phyloP scores from a whole-genome alignment of 2,797 vertebrate genomes.

The Protosalanx chinensis region DNA sequence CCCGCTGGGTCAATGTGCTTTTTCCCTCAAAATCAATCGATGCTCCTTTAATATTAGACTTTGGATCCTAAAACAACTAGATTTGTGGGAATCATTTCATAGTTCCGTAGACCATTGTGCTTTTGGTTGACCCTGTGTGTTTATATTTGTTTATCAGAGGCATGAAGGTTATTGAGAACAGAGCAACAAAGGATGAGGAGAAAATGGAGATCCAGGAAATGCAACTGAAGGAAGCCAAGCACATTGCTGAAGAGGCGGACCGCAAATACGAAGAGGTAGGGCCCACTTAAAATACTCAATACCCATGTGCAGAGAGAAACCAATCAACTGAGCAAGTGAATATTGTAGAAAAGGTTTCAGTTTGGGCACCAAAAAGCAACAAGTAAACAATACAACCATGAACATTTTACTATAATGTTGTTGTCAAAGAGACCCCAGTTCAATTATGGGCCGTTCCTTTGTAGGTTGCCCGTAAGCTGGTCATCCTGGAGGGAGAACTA shows the following conservation, averaged over 20 bases:
- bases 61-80: too few relatives aligned
- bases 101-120: background rate
- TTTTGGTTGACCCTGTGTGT: too few relatives aligned
- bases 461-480: conserved; percentile 94
- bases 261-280: conserved; percentile 95
- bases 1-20: background rate
- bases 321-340: background rate
- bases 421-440: background rate
- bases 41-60: background rate
- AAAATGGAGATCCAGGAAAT: conserved; percentile 98
- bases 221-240: conserved; percentile 96
- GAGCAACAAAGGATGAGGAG: conserved; percentile 97
- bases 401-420: background rate
- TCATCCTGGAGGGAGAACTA: conserved; percentile 92
- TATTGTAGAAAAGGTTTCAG: too few relatives aligned
- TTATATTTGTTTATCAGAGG: conserved; percentile 71
- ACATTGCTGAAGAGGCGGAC: conserved; percentile 94
- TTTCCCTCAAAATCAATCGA: background rate
- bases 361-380: too few relatives aligned
- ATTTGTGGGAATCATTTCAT: background rate
- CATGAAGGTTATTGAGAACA: conserved; percentile 98
- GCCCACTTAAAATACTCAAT: too few relatives aligned
- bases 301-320: background rate
- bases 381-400: background rate
- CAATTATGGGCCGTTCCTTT: conserved; percentile 2